Base-by-base conservation (phyloP, 2,797 vertebrate genomes). In the Silurus lanzhouensis region DNA sequence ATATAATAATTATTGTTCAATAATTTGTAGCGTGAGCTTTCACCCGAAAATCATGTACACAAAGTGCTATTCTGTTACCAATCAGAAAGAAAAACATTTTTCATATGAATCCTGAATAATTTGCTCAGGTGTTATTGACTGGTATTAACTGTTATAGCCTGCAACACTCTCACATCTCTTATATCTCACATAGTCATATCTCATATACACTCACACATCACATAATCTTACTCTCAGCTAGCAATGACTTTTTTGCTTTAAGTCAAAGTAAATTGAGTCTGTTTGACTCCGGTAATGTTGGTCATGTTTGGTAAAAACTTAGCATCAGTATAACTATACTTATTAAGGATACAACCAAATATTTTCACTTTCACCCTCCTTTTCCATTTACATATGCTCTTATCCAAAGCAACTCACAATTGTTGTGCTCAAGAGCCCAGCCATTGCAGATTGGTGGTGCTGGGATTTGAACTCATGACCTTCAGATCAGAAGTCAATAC, bases 101-200 rank as follows among this genome's bases (percentile, higher is more conserved):
- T 0, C 38, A 70, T 20, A 44, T 44, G 68, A 70, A 70, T 48
- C 68, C 20, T 19, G 1, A 46, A 67, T 3, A 2, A 12, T 10
- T 63, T n/a, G 61, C 9, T 67, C 64, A 31, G 68, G 38, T 46
- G 20, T 72, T n/a, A n/a, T 15, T 10, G 48, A 72, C 44, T 48
- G 20, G 71, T 72, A 72, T 72, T 72, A 52, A 72, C 71, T 72
- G 71, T 48, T 46, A 57, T 6, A 3, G n/a, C 7, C 72, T 77
- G 25, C n/a, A 27, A 55, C n/a, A 19, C 9, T 57, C 15, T 57
- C 74, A 22, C 8, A 17, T 57, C 48, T 9, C 72, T 52, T 10
- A 10, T 10, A 52, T 52, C 48, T 52, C 48, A 52, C 48, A 52
- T 52, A 52, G 48, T 8, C 48, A 52, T 52, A 52, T 52, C 48